Percentiles rank a stretch among this genome's conserved stretches.
phyloP scores from a whole-genome alignment of 2,113 vertebrate genomes.

The Seriola dumerili region DNA sequence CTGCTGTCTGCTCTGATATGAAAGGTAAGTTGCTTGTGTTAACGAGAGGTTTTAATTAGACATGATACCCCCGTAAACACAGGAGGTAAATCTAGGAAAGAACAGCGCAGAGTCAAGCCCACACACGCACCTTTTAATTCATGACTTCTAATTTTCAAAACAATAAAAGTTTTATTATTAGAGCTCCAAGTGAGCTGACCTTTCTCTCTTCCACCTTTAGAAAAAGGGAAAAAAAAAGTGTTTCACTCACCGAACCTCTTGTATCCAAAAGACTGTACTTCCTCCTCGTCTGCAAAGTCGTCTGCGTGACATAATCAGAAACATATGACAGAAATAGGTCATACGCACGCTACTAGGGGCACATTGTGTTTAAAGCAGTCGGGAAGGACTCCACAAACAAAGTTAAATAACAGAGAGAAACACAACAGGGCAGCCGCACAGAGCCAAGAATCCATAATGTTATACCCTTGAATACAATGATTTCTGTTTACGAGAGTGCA shows the following conservation, averaged over 20 bases:
- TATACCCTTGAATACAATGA: constrained; percentile 4
- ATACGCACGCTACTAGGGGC: neutral
- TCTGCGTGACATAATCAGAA: constrained; percentile 86
- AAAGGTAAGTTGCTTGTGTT: neutral
- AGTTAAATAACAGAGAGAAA: constrained; percentile 8
- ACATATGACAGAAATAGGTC: constrained; percentile 52
- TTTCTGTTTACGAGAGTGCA: constrained; percentile 2
- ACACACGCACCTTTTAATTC: constrained; percentile 54
- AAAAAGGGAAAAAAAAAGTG: constrained; percentile 31
- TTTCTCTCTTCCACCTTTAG: constrained; percentile 11
- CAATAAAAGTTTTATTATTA: constrained; percentile 46
- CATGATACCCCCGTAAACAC: constrained; percentile 1
- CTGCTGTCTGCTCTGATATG: constrained; percentile 10
- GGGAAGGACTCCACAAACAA: constrained; percentile 22
- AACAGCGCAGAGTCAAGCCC: constrained; percentile 26
- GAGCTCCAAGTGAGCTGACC: constrained; percentile 3
- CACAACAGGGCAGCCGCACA: neutral
- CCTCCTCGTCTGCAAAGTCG: constrained; percentile 97
- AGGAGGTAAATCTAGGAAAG: constrained; percentile 24
- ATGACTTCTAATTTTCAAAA: constrained; percentile 31
- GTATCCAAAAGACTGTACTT: constrained; percentile 99
- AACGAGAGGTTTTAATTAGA: neutral
- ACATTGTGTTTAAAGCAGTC: constrained; percentile 15
- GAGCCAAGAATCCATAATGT: neutral
- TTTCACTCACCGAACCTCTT: constrained; percentile 96